phyloP scores from a whole-genome alignment of 2,113 vertebrate species.

The Podilymbus podiceps region DNA sequence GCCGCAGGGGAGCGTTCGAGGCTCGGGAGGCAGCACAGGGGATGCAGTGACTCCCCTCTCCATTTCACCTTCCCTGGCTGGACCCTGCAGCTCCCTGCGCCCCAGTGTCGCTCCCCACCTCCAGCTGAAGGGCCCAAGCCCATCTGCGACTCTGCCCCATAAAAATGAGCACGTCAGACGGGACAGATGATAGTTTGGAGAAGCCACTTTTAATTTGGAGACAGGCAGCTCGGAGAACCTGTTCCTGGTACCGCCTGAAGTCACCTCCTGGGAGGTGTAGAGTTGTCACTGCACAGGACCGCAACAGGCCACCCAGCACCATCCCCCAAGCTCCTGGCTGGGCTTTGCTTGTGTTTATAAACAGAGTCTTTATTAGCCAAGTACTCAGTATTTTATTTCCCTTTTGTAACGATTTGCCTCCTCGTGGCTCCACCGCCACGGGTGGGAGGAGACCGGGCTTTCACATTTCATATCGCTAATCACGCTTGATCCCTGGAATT shows the following conservation, averaged over 20 bases:
- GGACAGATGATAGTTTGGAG: not conserved
- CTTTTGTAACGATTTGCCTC: not conserved
- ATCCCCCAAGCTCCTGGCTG: not conserved
- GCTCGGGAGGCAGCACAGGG: not conserved
- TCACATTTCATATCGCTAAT: not conserved
- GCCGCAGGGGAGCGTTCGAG: not conserved
- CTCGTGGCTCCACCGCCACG: not conserved
- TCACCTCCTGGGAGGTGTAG: not conserved
- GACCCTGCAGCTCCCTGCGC: not conserved
- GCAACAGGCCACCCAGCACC: not conserved
- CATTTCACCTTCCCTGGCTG: not conserved
- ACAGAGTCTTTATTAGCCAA: not conserved
- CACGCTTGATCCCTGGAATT: not conserved
- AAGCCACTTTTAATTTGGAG: not conserved
- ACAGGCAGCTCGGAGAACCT: not conserved
- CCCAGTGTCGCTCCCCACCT: rapidly evolving
- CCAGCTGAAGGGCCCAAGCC: not conserved
- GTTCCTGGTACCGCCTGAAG: not conserved
- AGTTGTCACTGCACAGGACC: not conserved
- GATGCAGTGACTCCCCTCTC: not conserved
- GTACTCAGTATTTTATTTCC: not conserved
- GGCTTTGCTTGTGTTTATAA: not conserved
- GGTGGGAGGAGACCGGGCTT: not conserved
- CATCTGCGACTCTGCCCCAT: not conserved
- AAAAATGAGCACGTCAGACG: not conserved